Percentiles rank a stretch among this genome's conserved stretches.
Conservation (phyloP, 2,888 invertebrate species). For the Chromoteleia sp. region DNA sequence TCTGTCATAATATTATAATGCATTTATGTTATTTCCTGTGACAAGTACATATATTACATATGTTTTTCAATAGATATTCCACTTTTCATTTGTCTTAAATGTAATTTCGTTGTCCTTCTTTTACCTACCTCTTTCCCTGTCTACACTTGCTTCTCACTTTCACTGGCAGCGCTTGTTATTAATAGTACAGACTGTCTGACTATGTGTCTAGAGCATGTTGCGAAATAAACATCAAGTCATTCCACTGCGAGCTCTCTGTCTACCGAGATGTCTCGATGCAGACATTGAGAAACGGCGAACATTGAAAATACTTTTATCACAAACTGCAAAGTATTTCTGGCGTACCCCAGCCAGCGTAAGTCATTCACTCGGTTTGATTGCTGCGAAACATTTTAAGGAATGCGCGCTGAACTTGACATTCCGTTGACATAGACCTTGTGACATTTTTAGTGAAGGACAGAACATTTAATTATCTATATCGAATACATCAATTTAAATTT, state of each 20-base stretch:
- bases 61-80: too few species aligned
- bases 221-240: conserved; percentile 72
- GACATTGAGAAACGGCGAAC: conserved; percentile 46
- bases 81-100: conserved; percentile 3
- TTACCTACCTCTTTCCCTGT: background rate
- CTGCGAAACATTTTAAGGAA: conserved; percentile 32
- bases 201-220: conserved; percentile 78
- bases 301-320: conserved; percentile 58
- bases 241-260: conserved; percentile 72
- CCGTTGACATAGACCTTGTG: conserved; percentile 48
- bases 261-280: conserved; percentile 74
- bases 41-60: too few species aligned
- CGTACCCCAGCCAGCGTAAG: conserved; percentile 14
- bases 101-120: background rate
- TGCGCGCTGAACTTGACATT: conserved; percentile 44
- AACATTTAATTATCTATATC: background rate
- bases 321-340: conserved; percentile 53
- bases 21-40: too few species aligned
- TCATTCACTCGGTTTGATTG: conserved; percentile 48
- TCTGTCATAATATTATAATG: too few species aligned
- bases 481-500: too few species aligned
- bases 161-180: conserved; percentile 72
- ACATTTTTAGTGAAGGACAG: conserved; percentile 1
- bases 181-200: conserved; percentile 78
- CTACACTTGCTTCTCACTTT: conserved; percentile 38